Percentiles rank a stretch among this genome's conserved stretches.
phyloP scores from a whole-genome alignment of 2,113 vertebrate species.

The Stegostoma tigrinum region DNA sequence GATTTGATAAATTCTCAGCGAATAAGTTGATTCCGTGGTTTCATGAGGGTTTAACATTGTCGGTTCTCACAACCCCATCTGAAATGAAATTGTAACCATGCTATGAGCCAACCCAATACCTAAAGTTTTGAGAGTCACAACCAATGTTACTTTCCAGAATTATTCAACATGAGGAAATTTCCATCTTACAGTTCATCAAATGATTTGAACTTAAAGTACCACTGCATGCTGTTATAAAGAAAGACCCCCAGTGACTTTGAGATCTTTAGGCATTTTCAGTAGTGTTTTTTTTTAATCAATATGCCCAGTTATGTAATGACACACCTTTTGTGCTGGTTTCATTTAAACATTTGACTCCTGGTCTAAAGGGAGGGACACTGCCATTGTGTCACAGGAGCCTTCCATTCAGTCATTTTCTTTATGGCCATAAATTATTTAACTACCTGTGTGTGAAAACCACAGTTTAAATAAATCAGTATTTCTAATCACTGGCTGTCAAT shows the following conservation, averaged over 20 bases:
- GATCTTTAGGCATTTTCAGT: not conserved
- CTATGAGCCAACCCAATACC: not conserved
- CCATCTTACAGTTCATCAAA: not conserved
- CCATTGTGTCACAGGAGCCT: too few relatives aligned
- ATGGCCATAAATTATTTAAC: not conserved
- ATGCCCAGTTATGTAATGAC: too few relatives aligned
- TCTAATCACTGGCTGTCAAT: not conserved
- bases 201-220: not conserved
- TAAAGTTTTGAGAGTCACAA: not conserved
- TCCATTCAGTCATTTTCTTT: not conserved
- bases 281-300: too few relatives aligned
- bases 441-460: not conserved
- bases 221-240: not conserved
- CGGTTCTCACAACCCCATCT: not conserved
- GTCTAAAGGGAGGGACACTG: too few relatives aligned
- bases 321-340: too few relatives aligned
- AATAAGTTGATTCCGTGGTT: conserved; percentile 23
- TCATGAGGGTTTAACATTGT: not conserved
- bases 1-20: not conserved
- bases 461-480: conserved; percentile 6
- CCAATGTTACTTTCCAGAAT: not conserved
- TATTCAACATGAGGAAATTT: not conserved
- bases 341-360: too few relatives aligned
- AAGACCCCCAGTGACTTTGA: not conserved
- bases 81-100: not conserved